phyloP scores from a whole-genome alignment of 2,888 invertebrate species.

The Microplitis deprimator region DNA sequence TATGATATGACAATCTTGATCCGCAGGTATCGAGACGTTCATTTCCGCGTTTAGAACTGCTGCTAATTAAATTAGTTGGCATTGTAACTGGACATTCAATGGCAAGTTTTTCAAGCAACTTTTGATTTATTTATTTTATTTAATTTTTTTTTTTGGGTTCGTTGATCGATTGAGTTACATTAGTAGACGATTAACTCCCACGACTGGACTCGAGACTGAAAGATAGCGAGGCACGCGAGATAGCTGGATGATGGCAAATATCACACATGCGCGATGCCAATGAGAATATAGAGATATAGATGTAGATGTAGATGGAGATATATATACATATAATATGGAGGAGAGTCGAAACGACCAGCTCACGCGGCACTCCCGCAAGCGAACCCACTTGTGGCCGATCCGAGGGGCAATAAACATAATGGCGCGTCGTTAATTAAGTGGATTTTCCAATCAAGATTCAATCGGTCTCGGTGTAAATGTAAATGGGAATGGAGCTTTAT shows the following conservation, averaged over 20 bases:
- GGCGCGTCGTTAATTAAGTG: slow-evolving; percentile 64
- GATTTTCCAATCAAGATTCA: slow-evolving; percentile 68
- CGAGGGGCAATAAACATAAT: slow-evolving; percentile 61
- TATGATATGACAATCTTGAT: slow-evolving; percentile 55
- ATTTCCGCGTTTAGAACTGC: slow-evolving; percentile 52
- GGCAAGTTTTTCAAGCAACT: no score
- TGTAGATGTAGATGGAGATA: not conserved
- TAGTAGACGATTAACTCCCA: slow-evolving; percentile 22
- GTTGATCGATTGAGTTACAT: slow-evolving; percentile 16
- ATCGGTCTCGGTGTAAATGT: slow-evolving; percentile 67
- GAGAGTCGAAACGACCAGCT: not conserved
- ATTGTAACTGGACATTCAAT: no score
- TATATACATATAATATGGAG: not conserved
- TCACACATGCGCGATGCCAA: slow-evolving; percentile 17
- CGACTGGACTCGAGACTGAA: slow-evolving; percentile 12
- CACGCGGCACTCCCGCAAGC: slow-evolving; percentile 20
- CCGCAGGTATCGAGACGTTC: no score
- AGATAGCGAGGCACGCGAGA: slow-evolving; percentile 30
- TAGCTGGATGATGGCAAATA: slow-evolving; percentile 20
- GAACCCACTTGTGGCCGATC: slow-evolving; percentile 38
- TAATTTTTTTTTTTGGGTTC: not conserved
- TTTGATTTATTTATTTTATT: slow-evolving; percentile 53
- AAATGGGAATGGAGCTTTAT: slow-evolving; percentile 53
- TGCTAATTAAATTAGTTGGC: no score
- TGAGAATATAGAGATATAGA: not conserved